phyloP scores from a whole-genome alignment of 2,888 invertebrate species.

The Poecilobothrus nobilitatus region DNA sequence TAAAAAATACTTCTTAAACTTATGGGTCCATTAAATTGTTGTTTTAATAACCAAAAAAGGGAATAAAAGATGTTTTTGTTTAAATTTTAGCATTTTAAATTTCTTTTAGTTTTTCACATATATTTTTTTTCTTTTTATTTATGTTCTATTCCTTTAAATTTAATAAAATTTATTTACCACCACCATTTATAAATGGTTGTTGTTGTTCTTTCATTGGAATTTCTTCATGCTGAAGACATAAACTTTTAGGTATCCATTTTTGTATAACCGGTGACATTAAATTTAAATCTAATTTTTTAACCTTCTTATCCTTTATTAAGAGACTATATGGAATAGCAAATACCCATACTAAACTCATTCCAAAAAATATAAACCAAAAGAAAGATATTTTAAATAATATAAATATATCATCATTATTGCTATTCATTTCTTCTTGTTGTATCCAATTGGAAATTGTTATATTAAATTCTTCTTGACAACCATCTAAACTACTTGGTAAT shows the following conservation, averaged over 20 bases:
- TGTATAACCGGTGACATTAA: conserved; percentile 34
- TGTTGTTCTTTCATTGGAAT: conserved; percentile 26
- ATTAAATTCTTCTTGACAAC: conserved; percentile 28
- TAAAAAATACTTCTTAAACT: too few species aligned
- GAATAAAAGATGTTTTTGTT: too few species aligned
- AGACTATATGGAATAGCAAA: conserved; percentile 50
- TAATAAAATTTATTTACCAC: too few species aligned
- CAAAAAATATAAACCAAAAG: conserved; percentile 52
- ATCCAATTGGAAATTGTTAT: conserved; percentile 17
- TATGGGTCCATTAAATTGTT: too few species aligned
- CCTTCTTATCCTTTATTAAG: conserved; percentile 38
- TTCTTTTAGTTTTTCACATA: too few species aligned
- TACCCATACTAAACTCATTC: conserved; percentile 46
- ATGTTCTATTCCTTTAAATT: too few species aligned
- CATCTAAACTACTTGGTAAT: conserved; percentile 32
- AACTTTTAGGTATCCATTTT: conserved; percentile 16
- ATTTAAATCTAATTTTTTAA: conserved; percentile 33
- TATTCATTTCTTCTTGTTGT: conserved; percentile 15
- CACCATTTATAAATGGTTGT: too few species aligned
- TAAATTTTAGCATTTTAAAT: too few species aligned
- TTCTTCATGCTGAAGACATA: conserved; percentile 25
- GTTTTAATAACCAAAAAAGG: too few species aligned
- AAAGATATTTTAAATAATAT: conserved; percentile 51
- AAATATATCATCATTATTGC: conserved; percentile 32
- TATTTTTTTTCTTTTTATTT: too few species aligned